These are phyloP conservation scores for Selenia dentaria DNA, from an alignment of 2,888 invertebrate genomes.

Conservation along the genomic window DNA sequence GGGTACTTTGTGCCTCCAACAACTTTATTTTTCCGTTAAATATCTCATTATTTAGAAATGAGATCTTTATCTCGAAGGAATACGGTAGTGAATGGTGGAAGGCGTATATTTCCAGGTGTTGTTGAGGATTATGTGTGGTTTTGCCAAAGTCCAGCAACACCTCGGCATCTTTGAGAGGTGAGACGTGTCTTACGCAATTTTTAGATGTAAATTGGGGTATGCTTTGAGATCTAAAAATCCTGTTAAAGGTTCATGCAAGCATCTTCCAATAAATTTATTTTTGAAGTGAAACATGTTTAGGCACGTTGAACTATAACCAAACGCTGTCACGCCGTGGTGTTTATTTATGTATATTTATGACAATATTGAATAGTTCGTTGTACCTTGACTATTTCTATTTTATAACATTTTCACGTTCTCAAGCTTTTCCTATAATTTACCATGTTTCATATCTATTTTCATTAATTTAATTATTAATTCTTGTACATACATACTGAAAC, in stretches of 20 bases:
- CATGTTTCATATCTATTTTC: too few relatives aligned
- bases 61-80: neutral
- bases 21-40: constrained; percentile 1
- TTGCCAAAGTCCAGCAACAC: constrained; percentile 23
- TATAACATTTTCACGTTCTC: too few relatives aligned
- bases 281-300: too few relatives aligned
- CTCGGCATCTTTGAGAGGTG: constrained; percentile 23
- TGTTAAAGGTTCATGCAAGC: neutral
- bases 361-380: too few relatives aligned
- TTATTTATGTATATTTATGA: too few relatives aligned
- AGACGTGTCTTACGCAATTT: constrained; percentile 33
- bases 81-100: constrained; percentile 5
- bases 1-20: constrained; percentile 23
- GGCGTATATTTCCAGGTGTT: neutral
- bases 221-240: neutral
- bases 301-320: too few relatives aligned
- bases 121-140: constrained; percentile 17
- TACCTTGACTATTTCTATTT: too few relatives aligned
- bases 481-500: too few relatives aligned
- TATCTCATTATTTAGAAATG: neutral
- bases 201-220: constrained; percentile 33
- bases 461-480: too few relatives aligned
- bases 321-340: too few relatives aligned
- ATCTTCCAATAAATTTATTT: too few relatives aligned
- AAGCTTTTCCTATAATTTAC: too few relatives aligned